Conservation (phyloP, 1,140 invertebrate genomes). For the Penaeus japonicus region DNA sequence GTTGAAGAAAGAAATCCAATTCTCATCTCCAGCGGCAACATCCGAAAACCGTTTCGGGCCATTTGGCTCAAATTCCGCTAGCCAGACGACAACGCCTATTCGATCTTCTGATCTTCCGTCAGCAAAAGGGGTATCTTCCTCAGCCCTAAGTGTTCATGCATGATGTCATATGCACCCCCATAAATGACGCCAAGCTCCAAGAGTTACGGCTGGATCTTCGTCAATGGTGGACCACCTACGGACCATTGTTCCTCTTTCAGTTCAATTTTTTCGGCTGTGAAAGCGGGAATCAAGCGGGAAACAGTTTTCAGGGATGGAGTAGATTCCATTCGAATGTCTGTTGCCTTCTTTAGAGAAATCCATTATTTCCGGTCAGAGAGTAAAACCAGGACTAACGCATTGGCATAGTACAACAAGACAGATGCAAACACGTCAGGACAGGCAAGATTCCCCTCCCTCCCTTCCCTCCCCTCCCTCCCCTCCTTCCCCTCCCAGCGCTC, state of each 20-base stretch:
- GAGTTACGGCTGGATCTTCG: neutral
- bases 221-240: neutral
- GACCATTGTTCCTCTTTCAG: neutral
- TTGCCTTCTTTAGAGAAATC: too few relatives aligned
- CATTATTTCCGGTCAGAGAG: too few relatives aligned
- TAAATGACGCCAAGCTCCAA: constrained; percentile 7
- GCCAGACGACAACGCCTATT: constrained; percentile 7
- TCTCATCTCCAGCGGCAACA: constrained; percentile 17
- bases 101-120: constrained; percentile 1
- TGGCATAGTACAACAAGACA: too few relatives aligned
- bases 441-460: too few relatives aligned
- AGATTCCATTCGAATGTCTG: too few relatives aligned
- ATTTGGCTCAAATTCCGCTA: constrained; percentile 28
- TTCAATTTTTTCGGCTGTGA: too few relatives aligned
- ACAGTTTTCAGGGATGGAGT: too few relatives aligned
- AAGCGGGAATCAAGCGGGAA: too few relatives aligned
- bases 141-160: neutral
- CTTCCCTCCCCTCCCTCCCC: too few relatives aligned
- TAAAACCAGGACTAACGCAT: too few relatives aligned
- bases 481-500: too few relatives aligned
- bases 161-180: neutral
- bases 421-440: too few relatives aligned
- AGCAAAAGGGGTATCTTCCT: neutral
- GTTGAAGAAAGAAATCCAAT: neutral
- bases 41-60: neutral